Base-by-base conservation (phyloP, 1,140 invertebrate species). In the Antheraea pernyi region DNA sequence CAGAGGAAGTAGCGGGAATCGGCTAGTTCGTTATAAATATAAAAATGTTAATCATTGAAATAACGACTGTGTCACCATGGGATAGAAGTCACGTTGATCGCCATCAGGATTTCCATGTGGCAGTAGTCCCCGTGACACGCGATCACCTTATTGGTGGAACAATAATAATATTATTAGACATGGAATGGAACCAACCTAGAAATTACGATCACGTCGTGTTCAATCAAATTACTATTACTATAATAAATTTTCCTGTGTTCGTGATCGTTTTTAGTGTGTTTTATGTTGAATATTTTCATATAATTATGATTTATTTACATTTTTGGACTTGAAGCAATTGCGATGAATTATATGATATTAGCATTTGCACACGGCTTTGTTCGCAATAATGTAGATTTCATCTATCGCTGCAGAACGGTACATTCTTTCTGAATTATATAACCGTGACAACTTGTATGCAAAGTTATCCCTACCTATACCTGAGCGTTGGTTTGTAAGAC, bases 81-180 rank as follows among this genome's bases (percentile, higher is more conserved):
- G 30, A 75, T 79, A 82, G 46, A 74, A 63, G 74, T 62, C 58
- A 46, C 58, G 19, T 61, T 30, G 36, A 19, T 48, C 30, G 18
- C n/a, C 64, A 19, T 5, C 11, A 46, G 39, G 13, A 65, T 46
- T 46, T 53, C 10, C 7, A 46, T 42, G 19, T 13, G 18, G 9
- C 11, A 2, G 13, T 74, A 68, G 71, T 59, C 69, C 65, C 66
- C 39, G 19, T 30, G 75, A 69, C 78, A 80, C 78, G 78, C 78
- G 70, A 80, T 72, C 73, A 66, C 72, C 71, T 76, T 75, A 80
- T 77, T 77, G 78, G 71, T 66, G 65, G 73, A 71, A 78, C 76
- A 78, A 76, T 77, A 80, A 80, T 80, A 75, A 77, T 74, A 71
- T 78, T 80, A 80, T 80, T 80, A 76, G 69, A 69, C 71, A 71